Percentiles rank a stretch among this genome's conserved stretches.
Evolutionary conservation across 2,113 vertebrate species (phyloP).

Genomic region (Rissa tridactyla): DNA sequence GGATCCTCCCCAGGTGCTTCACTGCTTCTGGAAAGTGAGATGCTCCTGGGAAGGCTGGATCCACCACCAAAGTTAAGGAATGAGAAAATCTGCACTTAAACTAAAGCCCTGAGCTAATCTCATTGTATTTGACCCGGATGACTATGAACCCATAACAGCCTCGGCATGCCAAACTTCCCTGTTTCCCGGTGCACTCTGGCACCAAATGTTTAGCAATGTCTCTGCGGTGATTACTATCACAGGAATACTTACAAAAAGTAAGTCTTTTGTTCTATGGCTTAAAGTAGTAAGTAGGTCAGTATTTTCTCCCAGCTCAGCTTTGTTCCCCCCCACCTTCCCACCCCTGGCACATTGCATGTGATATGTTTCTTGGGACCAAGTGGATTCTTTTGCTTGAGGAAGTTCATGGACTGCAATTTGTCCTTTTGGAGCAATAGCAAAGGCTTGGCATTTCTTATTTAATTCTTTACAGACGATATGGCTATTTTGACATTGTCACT

Average conservation of each 20-base stretch:
- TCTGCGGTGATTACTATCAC: fast-evolving
- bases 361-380: neutral
- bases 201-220: neutral
- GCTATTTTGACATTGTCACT: neutral
- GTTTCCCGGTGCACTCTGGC: neutral
- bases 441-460: neutral
- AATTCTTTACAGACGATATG: neutral
- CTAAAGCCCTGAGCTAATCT: neutral
- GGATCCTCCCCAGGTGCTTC: neutral
- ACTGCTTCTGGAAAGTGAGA: neutral
- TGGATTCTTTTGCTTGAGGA: neutral
- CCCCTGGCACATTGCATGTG: neutral
- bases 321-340: neutral
- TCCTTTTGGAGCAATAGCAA: neutral
- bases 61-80: neutral
- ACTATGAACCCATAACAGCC: neutral
- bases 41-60: neutral
- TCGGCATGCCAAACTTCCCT: neutral
- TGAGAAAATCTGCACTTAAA: neutral
- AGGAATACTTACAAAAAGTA: neutral
- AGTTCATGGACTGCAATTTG: neutral
- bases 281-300: neutral
- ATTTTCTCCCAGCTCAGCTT: neutral
- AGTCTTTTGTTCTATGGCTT: neutral
- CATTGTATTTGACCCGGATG: fast-evolving